Evolutionary conservation across 2,113 vertebrate genomes (phyloP), one percentile per base, ranked within the genome.

Genomic region (cat (Felis catus)): DNA sequence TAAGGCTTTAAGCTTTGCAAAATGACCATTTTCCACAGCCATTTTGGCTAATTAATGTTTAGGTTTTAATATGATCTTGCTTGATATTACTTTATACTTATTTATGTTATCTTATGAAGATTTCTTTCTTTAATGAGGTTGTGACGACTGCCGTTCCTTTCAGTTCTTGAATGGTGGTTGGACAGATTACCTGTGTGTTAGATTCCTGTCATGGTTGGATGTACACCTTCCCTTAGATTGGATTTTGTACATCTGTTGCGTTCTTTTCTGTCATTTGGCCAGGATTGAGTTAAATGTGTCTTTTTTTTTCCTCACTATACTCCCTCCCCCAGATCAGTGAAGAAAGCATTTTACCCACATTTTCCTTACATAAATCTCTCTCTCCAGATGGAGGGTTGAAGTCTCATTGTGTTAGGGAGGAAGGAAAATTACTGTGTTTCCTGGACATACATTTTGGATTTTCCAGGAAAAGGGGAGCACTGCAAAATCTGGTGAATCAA

Each of bases 401-500:
- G 71, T 93, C 96, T 97, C 27, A 86, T 83, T 97, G 66, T 97
- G 86, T 91, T 97, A 53, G 82, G 88, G 27, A 90, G 16, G 63
- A 94, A 96, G 92, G 79, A 90, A 82, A 53, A 51, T 82, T 31
- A 33, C 85, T 71, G 33, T 51, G 82, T 89, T 94, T 25, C 33
- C 5, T 81, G 41, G 45, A 63, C 53, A 63, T 89, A 65, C 33
- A 73, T 89, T 94, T 81, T 81, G 39, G 39, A 71, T 53, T 89
- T 89, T 82, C 58, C 33, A 96, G 92, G 83, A 90, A 95, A 95
- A 29, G 92, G 68, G 79, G 89, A 61, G 53, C 53, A 93, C 97
- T 98, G 97, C 82, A 66, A 98, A 98, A 97, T 92, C 68, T 97
- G 97, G 41, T 98, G 65, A 98, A 97, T 98, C 97, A 97, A 98